These are phyloP conservation scores for Cataglyphis altisquamis DNA, from an alignment of 2,888 invertebrate genomes.

Conservation along the genomic window DNA sequence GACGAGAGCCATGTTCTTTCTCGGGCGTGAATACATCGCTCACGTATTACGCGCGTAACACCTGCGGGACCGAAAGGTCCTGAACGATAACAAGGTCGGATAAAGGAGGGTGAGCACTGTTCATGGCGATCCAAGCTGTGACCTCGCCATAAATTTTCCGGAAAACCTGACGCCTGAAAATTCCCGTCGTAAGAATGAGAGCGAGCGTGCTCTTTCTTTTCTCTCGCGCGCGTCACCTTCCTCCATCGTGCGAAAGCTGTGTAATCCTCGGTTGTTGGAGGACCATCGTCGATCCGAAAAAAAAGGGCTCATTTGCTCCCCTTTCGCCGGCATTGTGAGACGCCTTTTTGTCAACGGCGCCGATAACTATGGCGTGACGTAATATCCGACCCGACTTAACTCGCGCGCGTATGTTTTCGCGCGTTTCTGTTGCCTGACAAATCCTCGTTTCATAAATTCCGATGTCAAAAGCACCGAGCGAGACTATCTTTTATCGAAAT, in stretches of 20 bases:
- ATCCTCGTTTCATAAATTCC: slow-evolving; percentile 61
- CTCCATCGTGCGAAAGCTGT: slow-evolving; percentile 47
- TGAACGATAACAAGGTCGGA: slow-evolving; percentile 77
- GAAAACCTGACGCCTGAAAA: slow-evolving; percentile 77
- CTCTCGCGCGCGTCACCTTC: slow-evolving; percentile 44
- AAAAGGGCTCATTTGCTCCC: slow-evolving; percentile 73
- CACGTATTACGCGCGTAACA: slow-evolving; percentile 48
- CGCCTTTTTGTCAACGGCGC: slow-evolving; percentile 72
- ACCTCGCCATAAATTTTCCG: slow-evolving; percentile 82
- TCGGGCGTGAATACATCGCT: background rate
- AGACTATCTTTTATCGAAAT: slow-evolving; percentile 46
- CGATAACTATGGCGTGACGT: slow-evolving; percentile 62
- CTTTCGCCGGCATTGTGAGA: slow-evolving; percentile 41
- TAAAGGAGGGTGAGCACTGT: slow-evolving; percentile 77
- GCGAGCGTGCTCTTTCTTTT: background rate
- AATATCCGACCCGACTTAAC: slow-evolving; percentile 65
- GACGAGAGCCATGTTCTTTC: background rate
- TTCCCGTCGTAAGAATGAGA: slow-evolving; percentile 73
- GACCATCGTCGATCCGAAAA: slow-evolving; percentile 75
- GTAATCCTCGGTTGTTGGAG: slow-evolving; percentile 68
- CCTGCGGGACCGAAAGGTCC: slow-evolving; percentile 71
- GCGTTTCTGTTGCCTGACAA: slow-evolving; percentile 58
- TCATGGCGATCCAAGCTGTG: slow-evolving; percentile 83
- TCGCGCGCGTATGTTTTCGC: slow-evolving; percentile 18
- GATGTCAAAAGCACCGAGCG: slow-evolving; percentile 39